Conservation (phyloP, 2,113 vertebrate genomes). For the Dendrocopos noguchii region DNA sequence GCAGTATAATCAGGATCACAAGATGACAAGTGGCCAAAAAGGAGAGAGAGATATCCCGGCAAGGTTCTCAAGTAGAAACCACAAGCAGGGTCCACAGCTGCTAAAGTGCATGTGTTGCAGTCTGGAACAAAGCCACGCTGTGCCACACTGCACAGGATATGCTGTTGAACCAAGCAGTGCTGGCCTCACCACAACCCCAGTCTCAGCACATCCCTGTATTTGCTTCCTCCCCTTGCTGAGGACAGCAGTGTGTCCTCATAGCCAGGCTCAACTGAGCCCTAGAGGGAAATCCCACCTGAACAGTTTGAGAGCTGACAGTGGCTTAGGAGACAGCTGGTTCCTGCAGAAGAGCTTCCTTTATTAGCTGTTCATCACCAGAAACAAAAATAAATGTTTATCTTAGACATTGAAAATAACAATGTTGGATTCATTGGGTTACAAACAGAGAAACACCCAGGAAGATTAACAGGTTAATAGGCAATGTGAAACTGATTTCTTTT, state of each 20-base stretch:
- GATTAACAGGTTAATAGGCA: neutral
- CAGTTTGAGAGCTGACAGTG: neutral
- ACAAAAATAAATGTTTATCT: neutral
- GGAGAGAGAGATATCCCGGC: neutral
- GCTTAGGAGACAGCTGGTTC: neutral
- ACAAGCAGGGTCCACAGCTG: neutral
- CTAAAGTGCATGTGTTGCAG: neutral
- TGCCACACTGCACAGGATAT: too few species aligned
- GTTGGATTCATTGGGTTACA: neutral
- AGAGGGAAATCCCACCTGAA: neutral
- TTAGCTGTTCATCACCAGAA: neutral
- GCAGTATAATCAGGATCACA: neutral
- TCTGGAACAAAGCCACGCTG: neutral
- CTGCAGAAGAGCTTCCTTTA: neutral
- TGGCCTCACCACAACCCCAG: neutral
- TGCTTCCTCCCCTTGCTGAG: neutral
- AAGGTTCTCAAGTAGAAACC: neutral
- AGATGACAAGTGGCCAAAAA: neutral
- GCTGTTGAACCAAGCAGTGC: neutral
- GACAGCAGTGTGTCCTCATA: neutral
- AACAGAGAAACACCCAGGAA: neutral
- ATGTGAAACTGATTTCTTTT: neutral
- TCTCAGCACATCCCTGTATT: fast-evolving
- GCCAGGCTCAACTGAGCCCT: neutral
- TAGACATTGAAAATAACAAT: neutral